Base-by-base conservation (phyloP, 2,888 invertebrate genomes). In the Philereme transversata region DNA sequence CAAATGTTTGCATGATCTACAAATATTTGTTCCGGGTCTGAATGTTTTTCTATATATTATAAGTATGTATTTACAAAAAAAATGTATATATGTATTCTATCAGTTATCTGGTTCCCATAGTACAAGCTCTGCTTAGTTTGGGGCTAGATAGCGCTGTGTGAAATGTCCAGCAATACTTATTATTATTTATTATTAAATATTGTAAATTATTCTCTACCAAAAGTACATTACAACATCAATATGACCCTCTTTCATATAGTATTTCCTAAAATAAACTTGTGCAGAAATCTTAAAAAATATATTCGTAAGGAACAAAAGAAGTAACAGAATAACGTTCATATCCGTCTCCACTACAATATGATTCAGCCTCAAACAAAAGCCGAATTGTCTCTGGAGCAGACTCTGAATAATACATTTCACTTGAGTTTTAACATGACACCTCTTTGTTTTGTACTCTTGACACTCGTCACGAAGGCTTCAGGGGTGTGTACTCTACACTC, bases 371-470 rank as follows among this genome's bases (percentile, higher is more conserved):
- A 76, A 79, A 80, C 80, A 79, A 81, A 79, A 78, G 79, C 75
- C 70, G 76, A 80, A 81, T 77, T 77, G 76, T 81, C 80, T 80
- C 71, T 72, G 74, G 73, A 75, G 78, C 73, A 74, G 68, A 71
- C 75, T 75, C 79, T 84, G 85, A 86, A 86, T 86, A 85, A 84
- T 77, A 84, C 85, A 86, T 84, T 80, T 79, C 83, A 79, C 82
- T 83, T 81, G 79, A 83, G 83, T 83, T 81, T 83, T 82, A 82
- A 85, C 83, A 76, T 82, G 83, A 83, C 84, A 84, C 82, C 81
- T 82, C 83, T 83, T 84, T 84, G 83, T 84, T 80, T 80, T 75
- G 66, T 68, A 63, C 75, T 74, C 71, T 69, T 69, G 67, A 70
- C 73, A 68, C 73, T 78, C 73, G 75, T 77, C 73, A 75, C 68